phyloP scores from a whole-genome alignment of 1,140 invertebrate genomes.

The Papilio helenus region DNA sequence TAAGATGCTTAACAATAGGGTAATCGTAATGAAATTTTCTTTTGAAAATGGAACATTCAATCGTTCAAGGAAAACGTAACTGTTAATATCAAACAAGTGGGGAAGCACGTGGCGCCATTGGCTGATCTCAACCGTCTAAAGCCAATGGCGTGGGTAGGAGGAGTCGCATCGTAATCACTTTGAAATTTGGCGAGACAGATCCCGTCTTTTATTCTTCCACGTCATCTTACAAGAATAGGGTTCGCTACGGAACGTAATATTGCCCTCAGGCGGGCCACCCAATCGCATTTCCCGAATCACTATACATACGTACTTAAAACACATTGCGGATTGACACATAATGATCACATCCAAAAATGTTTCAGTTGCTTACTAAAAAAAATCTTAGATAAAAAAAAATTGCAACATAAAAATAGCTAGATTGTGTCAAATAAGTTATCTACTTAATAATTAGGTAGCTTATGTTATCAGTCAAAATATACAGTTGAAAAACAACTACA shows the following conservation, averaged over 20 bases:
- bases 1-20: background rate
- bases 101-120: conserved; percentile 69
- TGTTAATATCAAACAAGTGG: conserved; percentile 64
- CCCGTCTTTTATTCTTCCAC: conserved; percentile 55
- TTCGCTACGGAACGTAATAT: conserved; percentile 1
- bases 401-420: background rate
- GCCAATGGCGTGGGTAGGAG: conserved; percentile 75
- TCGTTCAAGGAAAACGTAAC: conserved; percentile 60
- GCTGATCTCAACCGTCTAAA: conserved; percentile 58
- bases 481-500: too few species aligned
- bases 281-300: conserved; percentile 18
- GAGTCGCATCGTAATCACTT: conserved; percentile 60
- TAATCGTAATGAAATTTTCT: conserved; percentile 15
- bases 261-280: conserved; percentile 19
- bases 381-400: background rate
- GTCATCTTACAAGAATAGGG: conserved; percentile 37
- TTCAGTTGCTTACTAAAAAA: background rate
- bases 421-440: background rate
- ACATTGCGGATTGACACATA: background rate
- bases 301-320: background rate
- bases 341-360: background rate
- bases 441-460: too few species aligned
- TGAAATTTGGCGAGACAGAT: conserved; percentile 67
- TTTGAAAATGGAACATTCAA: conserved; percentile 9
- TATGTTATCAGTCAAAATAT: too few species aligned